phyloP scores from a whole-genome alignment of 1,140 invertebrate genomes.

The Charaxes varanes region DNA sequence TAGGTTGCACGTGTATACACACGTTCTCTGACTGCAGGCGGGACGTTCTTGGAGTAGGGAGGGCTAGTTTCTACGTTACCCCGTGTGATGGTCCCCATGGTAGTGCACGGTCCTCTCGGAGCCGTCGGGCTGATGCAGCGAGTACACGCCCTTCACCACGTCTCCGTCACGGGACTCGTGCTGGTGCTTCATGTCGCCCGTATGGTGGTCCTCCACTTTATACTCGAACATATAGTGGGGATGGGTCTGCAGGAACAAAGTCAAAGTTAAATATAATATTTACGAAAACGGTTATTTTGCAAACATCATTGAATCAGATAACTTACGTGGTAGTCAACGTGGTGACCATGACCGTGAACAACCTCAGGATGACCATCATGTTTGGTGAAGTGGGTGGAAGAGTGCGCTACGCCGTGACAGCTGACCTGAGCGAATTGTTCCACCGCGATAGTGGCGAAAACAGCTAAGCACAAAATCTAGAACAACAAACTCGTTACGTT shows the following conservation, averaged over 20 bases:
- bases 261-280: background rate
- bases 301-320: too few species aligned
- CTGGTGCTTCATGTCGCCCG: constrained; percentile 75
- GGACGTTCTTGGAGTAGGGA: too few species aligned
- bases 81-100: constrained; percentile 26
- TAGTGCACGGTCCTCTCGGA: constrained; percentile 72
- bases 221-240: constrained; percentile 35
- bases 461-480: constrained; percentile 17
- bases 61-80: too few species aligned
- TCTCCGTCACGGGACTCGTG: constrained; percentile 75
- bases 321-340: constrained; percentile 37
- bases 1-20: too few species aligned
- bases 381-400: constrained; percentile 20
- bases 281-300: too few species aligned
- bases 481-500: background rate
- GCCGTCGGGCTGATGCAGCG: constrained; percentile 74
- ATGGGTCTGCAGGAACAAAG: constrained; percentile 25
- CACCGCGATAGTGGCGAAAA: constrained; percentile 7
- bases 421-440: constrained; percentile 14
- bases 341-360: constrained; percentile 17
- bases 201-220: constrained; percentile 60
- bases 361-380: constrained; percentile 24
- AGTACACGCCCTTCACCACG: constrained; percentile 74
- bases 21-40: too few species aligned
- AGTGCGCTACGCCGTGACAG: constrained; percentile 13